phyloP scores from a whole-genome alignment of 2,888 invertebrate genomes.

The Agrenia bidenticulata region DNA sequence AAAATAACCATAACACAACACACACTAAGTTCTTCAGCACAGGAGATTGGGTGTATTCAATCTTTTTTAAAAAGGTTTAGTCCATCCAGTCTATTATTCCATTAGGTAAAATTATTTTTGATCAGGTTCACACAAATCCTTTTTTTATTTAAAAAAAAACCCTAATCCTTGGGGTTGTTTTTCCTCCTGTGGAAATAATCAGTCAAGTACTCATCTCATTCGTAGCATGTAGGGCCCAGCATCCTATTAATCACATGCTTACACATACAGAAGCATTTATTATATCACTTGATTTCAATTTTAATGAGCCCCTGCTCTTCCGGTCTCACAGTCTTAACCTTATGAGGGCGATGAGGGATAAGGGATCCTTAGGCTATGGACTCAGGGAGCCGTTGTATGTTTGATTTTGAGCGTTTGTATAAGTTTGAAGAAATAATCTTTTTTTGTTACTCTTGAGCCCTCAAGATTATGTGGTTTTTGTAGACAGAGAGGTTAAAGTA shows the following conservation, averaged over 20 bases:
- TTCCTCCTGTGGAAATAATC: conserved; percentile 5
- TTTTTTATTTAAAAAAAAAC: not conserved
- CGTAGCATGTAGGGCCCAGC: not conserved
- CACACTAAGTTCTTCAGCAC: too few relatives aligned
- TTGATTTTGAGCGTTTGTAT: too few relatives aligned
- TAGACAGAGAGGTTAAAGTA: too few relatives aligned
- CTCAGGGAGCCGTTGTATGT: too few relatives aligned
- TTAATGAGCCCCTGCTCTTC: conserved; percentile 12
- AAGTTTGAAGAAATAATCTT: too few relatives aligned
- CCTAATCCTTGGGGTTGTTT: not conserved
- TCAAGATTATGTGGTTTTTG: not conserved
- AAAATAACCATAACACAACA: too few relatives aligned
- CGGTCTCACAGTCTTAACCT: conserved; percentile 22
- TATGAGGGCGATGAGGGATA: too few relatives aligned
- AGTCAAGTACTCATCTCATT: not conserved
- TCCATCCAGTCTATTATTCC: conserved; percentile 5
- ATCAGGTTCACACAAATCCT: conserved; percentile 1
- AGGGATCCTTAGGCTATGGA: too few relatives aligned
- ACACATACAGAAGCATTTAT: conserved; percentile 28
- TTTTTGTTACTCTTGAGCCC: conserved; percentile 7
- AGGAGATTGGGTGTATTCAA: too few relatives aligned
- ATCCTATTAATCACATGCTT: conserved; percentile 29
- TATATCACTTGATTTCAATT: conserved; percentile 12
- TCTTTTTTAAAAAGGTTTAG: too few relatives aligned
- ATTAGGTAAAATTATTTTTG: conserved; percentile 9